Percentiles rank a stretch among this genome's conserved stretches.
phyloP scores from a whole-genome alignment of 35 echinoderm and acorn worm genomes.

The Apostichopus parvimensis region DNA sequence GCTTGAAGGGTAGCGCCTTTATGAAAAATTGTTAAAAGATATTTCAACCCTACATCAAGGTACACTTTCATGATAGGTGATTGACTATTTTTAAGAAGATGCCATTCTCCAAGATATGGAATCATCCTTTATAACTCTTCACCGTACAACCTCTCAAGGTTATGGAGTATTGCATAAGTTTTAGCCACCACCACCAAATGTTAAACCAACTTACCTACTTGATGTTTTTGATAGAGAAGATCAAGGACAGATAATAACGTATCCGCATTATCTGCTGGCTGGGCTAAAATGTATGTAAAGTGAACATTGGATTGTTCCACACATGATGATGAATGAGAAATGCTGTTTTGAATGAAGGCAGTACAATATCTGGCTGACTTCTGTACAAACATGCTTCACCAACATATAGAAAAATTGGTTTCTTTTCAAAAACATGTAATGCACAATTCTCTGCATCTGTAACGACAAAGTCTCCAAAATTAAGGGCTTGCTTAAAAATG shows the following conservation, averaged over 20 bases:
- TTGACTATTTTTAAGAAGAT: no score
- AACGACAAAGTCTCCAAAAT: no score
- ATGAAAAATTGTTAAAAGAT: constrained; percentile 38
- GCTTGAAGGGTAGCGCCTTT: constrained; percentile 32
- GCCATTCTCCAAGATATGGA: constrained; percentile 65
- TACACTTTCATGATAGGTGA: constrained; percentile 67
- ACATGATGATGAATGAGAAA: not conserved
- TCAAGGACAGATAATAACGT: constrained; percentile 39
- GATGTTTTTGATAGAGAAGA: constrained; percentile 25
- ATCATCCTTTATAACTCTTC: constrained; percentile 55
- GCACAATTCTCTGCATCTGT: no score
- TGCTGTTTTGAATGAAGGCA: constrained; percentile 24
- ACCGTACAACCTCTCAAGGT: constrained; percentile 36
- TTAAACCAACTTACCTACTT: constrained; percentile 7
- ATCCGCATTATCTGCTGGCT: constrained; percentile 48
- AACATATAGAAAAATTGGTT: no score
- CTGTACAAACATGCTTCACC: no score
- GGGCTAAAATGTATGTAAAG: constrained; percentile 19
- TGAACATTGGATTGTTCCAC: constrained; percentile 30
- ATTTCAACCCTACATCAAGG: constrained; percentile 44
- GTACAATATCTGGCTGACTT: not conserved
- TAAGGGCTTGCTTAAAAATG: no score
- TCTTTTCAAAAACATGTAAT: no score
- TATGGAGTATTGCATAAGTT: constrained; percentile 18
- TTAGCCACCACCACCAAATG: constrained; percentile 59